Conservation (phyloP, 2,888 invertebrate species). For the Amiota communis region DNA sequence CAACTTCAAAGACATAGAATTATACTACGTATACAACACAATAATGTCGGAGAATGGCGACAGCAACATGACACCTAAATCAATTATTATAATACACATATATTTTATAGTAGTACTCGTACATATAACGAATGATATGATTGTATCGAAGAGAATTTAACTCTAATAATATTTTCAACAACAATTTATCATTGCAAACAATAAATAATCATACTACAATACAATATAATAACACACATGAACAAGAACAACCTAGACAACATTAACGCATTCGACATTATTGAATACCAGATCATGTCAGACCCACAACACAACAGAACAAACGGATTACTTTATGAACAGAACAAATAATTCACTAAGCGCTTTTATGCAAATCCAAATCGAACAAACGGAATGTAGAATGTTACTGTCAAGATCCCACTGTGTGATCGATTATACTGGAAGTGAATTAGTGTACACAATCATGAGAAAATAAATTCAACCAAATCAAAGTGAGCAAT, state of each 20-base stretch:
- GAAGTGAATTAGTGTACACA: slow-evolving; percentile 47
- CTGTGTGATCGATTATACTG: slow-evolving; percentile 64
- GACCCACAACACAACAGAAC: background rate
- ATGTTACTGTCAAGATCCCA: slow-evolving; percentile 41
- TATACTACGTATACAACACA: background rate
- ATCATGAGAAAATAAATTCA: slow-evolving; percentile 16
- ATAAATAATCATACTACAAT: background rate
- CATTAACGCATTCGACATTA: slow-evolving; percentile 30
- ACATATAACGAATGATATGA: slow-evolving; percentile 7
- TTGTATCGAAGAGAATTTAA: slow-evolving; percentile 13
- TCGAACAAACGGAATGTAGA: background rate
- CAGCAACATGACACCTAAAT: slow-evolving; percentile 26
- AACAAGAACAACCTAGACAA: slow-evolving; percentile 31
- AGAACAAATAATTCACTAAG: background rate
- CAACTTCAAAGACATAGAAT: background rate
- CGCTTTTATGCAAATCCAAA: slow-evolving; percentile 16
- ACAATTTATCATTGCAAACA: slow-evolving; percentile 18
- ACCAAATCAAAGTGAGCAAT: slow-evolving; percentile 27
- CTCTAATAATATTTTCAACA: slow-evolving; percentile 21
- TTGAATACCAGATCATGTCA: slow-evolving; percentile 16
- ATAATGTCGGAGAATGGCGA: background rate
- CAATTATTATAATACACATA: slow-evolving; percentile 19
- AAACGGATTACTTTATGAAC: slow-evolving; percentile 21
- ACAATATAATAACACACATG: background rate
- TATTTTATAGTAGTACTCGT: too few relatives aligned